These are phyloP conservation scores for Drosophila sproati DNA, from an alignment of 1,140 invertebrate species.

Conservation along the genomic window DNA sequence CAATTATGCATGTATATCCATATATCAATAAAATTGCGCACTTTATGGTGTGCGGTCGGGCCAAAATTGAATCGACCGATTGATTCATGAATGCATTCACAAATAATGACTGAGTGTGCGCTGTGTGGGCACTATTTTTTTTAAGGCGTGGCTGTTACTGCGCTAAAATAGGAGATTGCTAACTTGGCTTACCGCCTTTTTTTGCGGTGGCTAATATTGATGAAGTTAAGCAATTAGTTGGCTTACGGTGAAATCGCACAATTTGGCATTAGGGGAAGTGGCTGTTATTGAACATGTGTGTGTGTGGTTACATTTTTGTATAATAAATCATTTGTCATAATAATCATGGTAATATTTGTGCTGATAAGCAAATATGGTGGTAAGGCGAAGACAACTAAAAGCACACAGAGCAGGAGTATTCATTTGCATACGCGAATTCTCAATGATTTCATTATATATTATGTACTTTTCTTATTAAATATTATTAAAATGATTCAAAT, in stretches of 20 bases:
- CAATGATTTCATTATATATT: too few species aligned
- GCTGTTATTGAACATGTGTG: neutral
- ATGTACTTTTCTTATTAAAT: too few species aligned
- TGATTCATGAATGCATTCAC: slow-evolving; percentile 4
- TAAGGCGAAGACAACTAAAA: neutral
- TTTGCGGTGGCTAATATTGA: slow-evolving; percentile 21
- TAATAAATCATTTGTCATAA: slow-evolving; percentile 4
- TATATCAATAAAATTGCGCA: slow-evolving; percentile 37
- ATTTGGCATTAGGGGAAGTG: slow-evolving; percentile 29
- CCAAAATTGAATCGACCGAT: slow-evolving; percentile 42
- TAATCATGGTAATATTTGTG: neutral
- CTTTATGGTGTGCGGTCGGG: slow-evolving; percentile 27
- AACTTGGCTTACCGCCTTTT: slow-evolving; percentile 2
- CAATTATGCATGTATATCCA: slow-evolving; percentile 9
- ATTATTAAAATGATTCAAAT: too few species aligned
- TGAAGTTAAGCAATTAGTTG: slow-evolving; percentile 37
- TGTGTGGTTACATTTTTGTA: slow-evolving; percentile 6
- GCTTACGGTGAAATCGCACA: slow-evolving; percentile 14
- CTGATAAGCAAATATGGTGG: neutral
- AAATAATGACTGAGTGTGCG: neutral
- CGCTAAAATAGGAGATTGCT: slow-evolving; percentile 3
- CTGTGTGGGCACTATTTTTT: neutral
- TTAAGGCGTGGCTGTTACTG: slow-evolving; percentile 24
- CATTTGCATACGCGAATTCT: neutral
- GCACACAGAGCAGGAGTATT: neutral